Evolutionary conservation across 2,113 vertebrate species (phyloP).

Genomic region (Heteronetta atricapilla): DNA sequence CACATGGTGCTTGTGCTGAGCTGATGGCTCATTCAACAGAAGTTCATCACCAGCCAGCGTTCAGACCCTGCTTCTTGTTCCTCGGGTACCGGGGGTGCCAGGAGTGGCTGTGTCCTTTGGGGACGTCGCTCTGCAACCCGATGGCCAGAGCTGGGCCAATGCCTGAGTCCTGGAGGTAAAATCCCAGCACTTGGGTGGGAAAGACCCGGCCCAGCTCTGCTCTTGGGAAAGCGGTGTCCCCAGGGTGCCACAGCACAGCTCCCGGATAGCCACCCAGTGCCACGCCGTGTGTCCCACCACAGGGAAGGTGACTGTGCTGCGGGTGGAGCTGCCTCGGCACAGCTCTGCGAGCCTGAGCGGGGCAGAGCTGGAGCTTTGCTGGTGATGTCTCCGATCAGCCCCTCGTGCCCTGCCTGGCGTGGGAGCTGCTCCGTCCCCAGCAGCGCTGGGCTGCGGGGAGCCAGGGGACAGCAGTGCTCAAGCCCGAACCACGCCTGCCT

Average conservation of each 20-base stretch:
- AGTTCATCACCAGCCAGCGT: neutral
- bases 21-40: neutral
- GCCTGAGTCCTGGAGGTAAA: neutral
- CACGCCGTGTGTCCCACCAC: accelerated
- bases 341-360: accelerated
- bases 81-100: too few relatives aligned
- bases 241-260: neutral
- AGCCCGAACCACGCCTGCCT: neutral
- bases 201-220: neutral
- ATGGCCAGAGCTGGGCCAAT: neutral
- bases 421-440: neutral
- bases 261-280: neutral
- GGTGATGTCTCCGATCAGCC: neutral
- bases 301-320: accelerated
- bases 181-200: neutral
- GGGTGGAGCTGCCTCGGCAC: neutral
- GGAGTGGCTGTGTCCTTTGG: neutral
- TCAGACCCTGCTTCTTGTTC: neutral
- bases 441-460: too few relatives aligned
- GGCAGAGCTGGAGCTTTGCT: neutral
- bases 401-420: accelerated
- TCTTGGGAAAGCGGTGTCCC: neutral
- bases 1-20: neutral
- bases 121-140: neutral
- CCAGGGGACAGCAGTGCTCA: too few relatives aligned